Conservation (phyloP, 1,140 invertebrate genomes). For the Chlorops oryzae region DNA sequence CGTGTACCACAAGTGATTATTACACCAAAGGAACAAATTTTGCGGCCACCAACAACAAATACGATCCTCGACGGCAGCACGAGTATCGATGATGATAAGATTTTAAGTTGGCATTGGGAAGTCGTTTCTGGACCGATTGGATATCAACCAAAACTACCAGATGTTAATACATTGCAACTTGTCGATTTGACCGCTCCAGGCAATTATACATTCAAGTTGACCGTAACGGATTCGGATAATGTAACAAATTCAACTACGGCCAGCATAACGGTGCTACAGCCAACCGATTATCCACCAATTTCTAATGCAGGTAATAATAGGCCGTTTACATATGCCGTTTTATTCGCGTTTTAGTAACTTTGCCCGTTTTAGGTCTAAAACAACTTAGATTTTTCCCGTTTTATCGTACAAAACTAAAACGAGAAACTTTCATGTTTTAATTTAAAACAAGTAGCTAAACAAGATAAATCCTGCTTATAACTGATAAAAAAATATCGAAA, state of each 20-base stretch:
- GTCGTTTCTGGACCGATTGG: slow-evolving; percentile 77
- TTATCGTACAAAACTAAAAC: no score
- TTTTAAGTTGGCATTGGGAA: slow-evolving; percentile 87
- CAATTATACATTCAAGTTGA: slow-evolving; percentile 89
- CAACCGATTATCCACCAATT: slow-evolving; percentile 89
- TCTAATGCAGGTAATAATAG: slow-evolving; percentile 64
- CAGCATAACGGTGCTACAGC: slow-evolving; percentile 84
- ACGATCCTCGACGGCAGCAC: slow-evolving; percentile 80
- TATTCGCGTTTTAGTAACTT: no score
- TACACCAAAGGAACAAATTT: slow-evolving; percentile 72
- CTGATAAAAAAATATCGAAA: no score
- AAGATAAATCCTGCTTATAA: no score
- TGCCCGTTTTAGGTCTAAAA: no score
- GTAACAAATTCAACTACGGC: slow-evolving; percentile 78
- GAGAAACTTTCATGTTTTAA: no score
- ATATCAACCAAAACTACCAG: slow-evolving; percentile 71
- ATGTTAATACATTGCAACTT: slow-evolving; percentile 76
- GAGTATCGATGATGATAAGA: slow-evolving; percentile 72
- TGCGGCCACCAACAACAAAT: slow-evolving; percentile 82
- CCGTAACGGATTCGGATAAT: slow-evolving; percentile 87
- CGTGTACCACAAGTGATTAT: slow-evolving; percentile 80
- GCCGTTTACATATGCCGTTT: no score
- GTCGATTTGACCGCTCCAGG: slow-evolving; percentile 77
- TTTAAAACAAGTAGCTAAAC: no score
- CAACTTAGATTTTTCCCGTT: no score